Base-by-base conservation (phyloP, 1,140 invertebrate genomes). In the Drosophila subobscura region DNA sequence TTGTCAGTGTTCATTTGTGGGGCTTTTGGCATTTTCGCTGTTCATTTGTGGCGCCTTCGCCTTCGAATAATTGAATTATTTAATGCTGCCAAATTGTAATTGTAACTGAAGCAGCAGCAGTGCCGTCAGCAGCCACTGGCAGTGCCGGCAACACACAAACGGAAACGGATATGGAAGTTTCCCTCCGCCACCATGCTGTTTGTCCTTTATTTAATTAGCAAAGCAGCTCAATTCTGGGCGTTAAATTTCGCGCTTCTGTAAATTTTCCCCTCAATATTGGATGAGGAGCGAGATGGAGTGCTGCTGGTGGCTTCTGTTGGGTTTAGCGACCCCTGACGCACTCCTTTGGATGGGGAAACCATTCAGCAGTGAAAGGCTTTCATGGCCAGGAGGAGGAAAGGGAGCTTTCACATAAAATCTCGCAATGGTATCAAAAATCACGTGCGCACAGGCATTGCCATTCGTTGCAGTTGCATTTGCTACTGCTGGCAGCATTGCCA, bases 21-120 rank as follows among this genome's bases (percentile, higher is more conserved):
- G 16, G 10, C 33, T 37, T 22, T 7, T 25, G 10, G 47, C 47
- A 42, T 64, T 73, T 60, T 57, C 54, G 29, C 23, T 59, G 77
- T 56, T 73, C 55, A 64, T 76, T 67, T 61, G 58, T 12, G 65
- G 70, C 58, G 83, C 71, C 66, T 79, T 64, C 54, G 59, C 53
- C 61, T 67, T 63, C 72, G 72, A 73, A 83, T 88, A 88, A 88
- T 88, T 88, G 75, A 88, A 88, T 83, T 88, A 80, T 79, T 88
- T 88, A 88, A 88, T 83, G 78, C 83, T 45, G 75, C 45, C 66
- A 74, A 77, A 76, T 71, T 71, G 78, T 67, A 88, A 88, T 72
- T 86, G 79, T 77, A 58, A 60, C 45, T 77, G 79, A 47, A 61
- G 6, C 51, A 47, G 72, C 16, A 52, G 50, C 16, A 37, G 22